A percentile compares a stretch with the other conserved stretches of the same genome.
Conservation (phyloP, 1,140 invertebrate genomes). For the Anthonomus grandis region DNA sequence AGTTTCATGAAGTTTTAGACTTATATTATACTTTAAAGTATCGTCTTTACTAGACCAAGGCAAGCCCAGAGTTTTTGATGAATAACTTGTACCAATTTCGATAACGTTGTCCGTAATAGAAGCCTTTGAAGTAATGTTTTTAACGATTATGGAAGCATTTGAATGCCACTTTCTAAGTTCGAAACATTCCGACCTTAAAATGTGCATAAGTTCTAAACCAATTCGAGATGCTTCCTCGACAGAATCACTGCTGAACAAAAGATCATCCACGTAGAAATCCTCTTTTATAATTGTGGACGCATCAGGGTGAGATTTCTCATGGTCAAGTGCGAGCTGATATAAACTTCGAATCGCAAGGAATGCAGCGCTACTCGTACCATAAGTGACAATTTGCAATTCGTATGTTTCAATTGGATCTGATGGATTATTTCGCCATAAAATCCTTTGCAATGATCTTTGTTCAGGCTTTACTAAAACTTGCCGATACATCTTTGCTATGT, state of each 20-base stretch:
- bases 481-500: slow-evolving; percentile 49
- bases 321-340: slow-evolving; percentile 33
- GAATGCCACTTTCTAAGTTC: slow-evolving; percentile 2
- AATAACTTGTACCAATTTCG: neutral
- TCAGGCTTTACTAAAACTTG: too few species aligned
- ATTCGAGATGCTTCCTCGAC: slow-evolving; percentile 15
- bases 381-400: too few species aligned
- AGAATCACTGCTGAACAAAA: slow-evolving; percentile 41
- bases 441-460: too few species aligned
- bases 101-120: neutral
- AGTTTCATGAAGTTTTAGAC: neutral
- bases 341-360: slow-evolving; percentile 44
- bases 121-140: too few species aligned
- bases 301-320: slow-evolving; percentile 24
- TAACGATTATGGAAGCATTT: too few species aligned
- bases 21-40: neutral
- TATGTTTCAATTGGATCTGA: too few species aligned
- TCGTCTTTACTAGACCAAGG: neutral
- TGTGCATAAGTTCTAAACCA: slow-evolving; percentile 39
- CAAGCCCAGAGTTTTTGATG: neutral
- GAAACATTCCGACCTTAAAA: neutral
- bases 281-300: slow-evolving; percentile 34
- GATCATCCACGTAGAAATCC: slow-evolving; percentile 53
- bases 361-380: slow-evolving; percentile 39
- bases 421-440: too few species aligned